phyloP scores from a whole-genome alignment of 2,113 vertebrate genomes.

The rabbit (Oryctolagus cuniculus) region mOryCun1.1 NC_091433.1:10187001-10187500 shows the following conservation, averaged over 20 bases:
- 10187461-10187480: background rate
- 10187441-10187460: background rate
- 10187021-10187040: background rate
- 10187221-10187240: background rate
- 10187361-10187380: background rate
- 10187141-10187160: background rate
- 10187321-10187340: background rate
- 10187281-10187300: background rate
- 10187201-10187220: background rate
- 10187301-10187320: background rate
- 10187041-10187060: background rate
- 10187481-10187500: background rate
- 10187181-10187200: rapidly evolving
- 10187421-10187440: slow-evolving; percentile 6
- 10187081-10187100: background rate
- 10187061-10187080: background rate
- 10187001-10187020: background rate
- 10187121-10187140: background rate
- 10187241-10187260: background rate
- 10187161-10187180: rapidly evolving
- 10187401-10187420: background rate
- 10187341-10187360: background rate
- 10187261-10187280: background rate
- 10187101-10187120: background rate
- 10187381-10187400: background rate